Base-by-base conservation (phyloP, 2,113 vertebrate species). In the Hiodon tergisus region DNA sequence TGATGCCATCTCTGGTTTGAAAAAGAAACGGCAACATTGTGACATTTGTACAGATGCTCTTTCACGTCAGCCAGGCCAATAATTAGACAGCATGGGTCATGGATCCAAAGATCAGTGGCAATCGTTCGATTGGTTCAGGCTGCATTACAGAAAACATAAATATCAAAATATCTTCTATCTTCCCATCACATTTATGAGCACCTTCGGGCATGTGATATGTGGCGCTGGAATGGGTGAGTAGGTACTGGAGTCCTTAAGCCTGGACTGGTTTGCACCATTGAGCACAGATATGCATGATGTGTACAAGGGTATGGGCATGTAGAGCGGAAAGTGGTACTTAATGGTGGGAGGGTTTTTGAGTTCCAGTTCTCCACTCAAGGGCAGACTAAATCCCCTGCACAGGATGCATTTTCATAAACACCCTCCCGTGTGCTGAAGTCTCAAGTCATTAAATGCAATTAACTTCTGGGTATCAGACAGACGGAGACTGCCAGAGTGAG, bases 361-460 rank as follows among this genome's bases (percentile, higher is more conserved):
- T 66, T 66, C n/a, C 17, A 31, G 31, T 31, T 31, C 31, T 31
- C 31, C 31, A 31, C 31, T 31, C 31, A 31, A 68, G 66, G 68
- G 17, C 52, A 55, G 8, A 31, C 31, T 31, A 31, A 31, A 17
- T 52, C 51, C 46, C 46, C 57, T 58, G 54, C 59, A 11, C n/a
- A 62, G 8, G 59, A 61, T n/a, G 6, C 48, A 52, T 51, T 31
- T 52, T 61, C 31, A 58, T 48, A 53, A 62, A 6, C 14, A 11
- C 31, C 57, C 54, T 13, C 73, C 6, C 53, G 46, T 31, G 62
- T 67, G 31, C 73, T 9, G 46, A 67, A 74, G 11, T 66, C 63
- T 74, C 63, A 10, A 50, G 63, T 58, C 63, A 54, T 74, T 67
- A 74, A 74, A 66, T 47, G 63, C 63, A 67, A 74, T 74, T 67